Evolutionary conservation across 2,113 vertebrate species (phyloP), one percentile per base, ranked within the genome.

Genomic region (Paracanthobrama guichenoti): DNA sequence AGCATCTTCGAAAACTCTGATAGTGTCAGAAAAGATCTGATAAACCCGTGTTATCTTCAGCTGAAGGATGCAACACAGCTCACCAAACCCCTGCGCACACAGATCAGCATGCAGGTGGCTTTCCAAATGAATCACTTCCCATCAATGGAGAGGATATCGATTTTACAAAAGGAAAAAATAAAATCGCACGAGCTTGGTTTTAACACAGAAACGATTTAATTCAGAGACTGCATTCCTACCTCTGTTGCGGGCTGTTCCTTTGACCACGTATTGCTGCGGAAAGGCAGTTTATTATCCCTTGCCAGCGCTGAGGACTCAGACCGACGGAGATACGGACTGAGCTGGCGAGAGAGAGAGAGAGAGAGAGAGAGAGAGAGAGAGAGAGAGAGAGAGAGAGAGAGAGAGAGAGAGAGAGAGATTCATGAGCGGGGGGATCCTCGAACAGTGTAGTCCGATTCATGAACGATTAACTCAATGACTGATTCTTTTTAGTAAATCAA

Each of bases 271-370:
- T 87, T 83, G 84, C 84, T 71, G 84, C 81, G 84, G 81, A 86
- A 86, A 88, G 55, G 64, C 82, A 71, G 87, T 77, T 88, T 86
- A 77, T 81, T 86, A 86, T 80, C 87, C 84, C 59, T 85, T 75
- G 84, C 84, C 87, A 83, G 42, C 26, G 84, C 71, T 73, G 90
- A 87, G 88, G 75, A 90, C 87, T 91, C 90, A 89, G 90, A 89
- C 87, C 86, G 84, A 86, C 77, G 83, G 89, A 85, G 87, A 79
- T 85, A 76, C 73, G 59, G 87, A 79, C 31, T 55, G 76, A 76
- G 71, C 39, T 24, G 50, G 28, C 11, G 82, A 55, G 82, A 50
- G 76, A 74, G 77, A 39, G 11, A 44, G 55, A 67, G 24, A n/a
- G 39, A 59, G 35, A 18, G 62, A 44, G 76, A 53, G 59, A 57